Evolutionary conservation across 2,113 vertebrate genomes (phyloP), one percentile per base, ranked within the genome.

Genomic region (Notiomystis cincta): DNA sequence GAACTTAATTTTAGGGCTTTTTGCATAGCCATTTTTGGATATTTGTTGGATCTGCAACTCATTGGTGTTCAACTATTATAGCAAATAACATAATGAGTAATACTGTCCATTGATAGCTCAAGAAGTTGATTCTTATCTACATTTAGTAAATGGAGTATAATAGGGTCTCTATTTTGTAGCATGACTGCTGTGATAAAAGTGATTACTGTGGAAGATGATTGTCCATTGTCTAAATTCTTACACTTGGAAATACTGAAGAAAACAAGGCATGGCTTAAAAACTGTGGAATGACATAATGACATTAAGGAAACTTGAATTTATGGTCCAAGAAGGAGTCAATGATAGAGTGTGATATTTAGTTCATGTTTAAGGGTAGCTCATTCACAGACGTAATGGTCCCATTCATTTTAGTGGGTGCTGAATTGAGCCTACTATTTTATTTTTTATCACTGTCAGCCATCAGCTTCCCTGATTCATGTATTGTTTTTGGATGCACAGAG

Each of bases 1-100:
- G 50, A 93, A 87, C 67, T 83, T 87, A 76, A 94, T 97, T 93
- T 77, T 85, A 85, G 58, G 33, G 25, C 19, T 56, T 84, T 92
- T 89, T 53, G 67, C 14, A 13, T 45, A 67, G 44, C 17, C 7
- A 13, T 73, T 85, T 84, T 82, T 87, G 22, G 38, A 18, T 89
- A 77, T 73, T 77, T 76, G 38, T 84, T 88, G 56, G 33, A 70
- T 87, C 35, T 77, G 57, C 64, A 84, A 7, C 23, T 90, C 37
- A 13, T 6, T 92, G 27, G 24, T 80, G 51, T 89, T 94, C 40
- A 89, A 31, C n/a, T 82, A 37, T 48, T 78, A 54, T 9, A 65
- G 31, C 23, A 73, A 93, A 71, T 58, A 85, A 37, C 22, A 27
- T 84, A 91, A 79, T 78, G 44, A 90, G 42, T 92, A 83, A 83